Evolutionary conservation across 2,797 vertebrate genomes (phyloP).

Genomic region (Ceryle rudis): DNA sequence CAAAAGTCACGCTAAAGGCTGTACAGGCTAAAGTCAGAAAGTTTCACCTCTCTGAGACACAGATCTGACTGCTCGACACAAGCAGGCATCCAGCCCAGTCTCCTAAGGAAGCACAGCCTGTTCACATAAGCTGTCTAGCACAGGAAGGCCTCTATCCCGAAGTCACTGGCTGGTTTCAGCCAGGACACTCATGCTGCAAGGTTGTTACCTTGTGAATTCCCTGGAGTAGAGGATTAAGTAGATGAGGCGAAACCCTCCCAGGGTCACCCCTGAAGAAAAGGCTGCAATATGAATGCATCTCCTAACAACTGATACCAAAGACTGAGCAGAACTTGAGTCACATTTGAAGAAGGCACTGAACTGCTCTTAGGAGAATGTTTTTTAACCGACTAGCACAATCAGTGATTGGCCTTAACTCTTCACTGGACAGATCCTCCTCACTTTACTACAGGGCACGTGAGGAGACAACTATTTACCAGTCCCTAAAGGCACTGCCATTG

Average conservation of each 20-base stretch:
- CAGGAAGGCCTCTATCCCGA: background rate
- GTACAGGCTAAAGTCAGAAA: background rate
- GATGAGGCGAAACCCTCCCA: slow-evolving; percentile 9
- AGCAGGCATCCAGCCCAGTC: background rate
- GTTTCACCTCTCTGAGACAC: background rate
- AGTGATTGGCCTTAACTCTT: background rate
- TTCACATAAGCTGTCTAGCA: background rate
- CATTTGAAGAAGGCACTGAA: background rate
- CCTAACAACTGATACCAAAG: background rate
- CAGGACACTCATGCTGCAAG: background rate
- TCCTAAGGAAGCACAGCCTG: slow-evolving; percentile 15
- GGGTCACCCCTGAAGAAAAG: background rate
- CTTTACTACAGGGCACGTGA: rapidly evolving
- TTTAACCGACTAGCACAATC: background rate
- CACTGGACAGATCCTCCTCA: background rate
- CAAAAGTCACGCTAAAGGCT: background rate
- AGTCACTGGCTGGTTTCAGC: background rate
- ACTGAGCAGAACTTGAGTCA: rapidly evolving
- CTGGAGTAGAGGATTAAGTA: background rate
- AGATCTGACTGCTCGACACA: rapidly evolving
- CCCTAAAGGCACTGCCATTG: background rate
- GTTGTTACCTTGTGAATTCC: background rate
- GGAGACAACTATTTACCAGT: background rate
- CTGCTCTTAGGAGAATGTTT: background rate
- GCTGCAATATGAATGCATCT: background rate